A percentile compares a stretch with the other conserved stretches of the same genome.
These are phyloP conservation scores for Panagrolaimus sp. DNA, from an alignment of 1,140 invertebrate species.

Conservation along the genomic window DNA sequence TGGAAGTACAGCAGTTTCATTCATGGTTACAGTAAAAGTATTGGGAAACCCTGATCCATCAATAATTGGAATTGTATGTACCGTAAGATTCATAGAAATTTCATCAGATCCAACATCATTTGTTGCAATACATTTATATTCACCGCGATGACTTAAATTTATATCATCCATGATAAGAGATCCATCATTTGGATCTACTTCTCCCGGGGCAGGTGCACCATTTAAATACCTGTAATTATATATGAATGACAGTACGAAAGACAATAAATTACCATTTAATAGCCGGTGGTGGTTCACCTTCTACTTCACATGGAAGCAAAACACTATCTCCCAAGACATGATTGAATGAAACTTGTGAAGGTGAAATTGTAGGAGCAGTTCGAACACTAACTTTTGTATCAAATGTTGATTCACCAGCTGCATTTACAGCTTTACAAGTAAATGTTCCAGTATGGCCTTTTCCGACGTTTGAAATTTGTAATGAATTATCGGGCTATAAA, in stretches of 20 bases:
- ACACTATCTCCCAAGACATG: slow-evolving; percentile 42
- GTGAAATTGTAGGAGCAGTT: slow-evolving; percentile 34
- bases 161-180: slow-evolving; percentile 45
- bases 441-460: slow-evolving; percentile 59
- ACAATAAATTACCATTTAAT: slow-evolving; percentile 35
- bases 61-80: slow-evolving; percentile 51
- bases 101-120: slow-evolving; percentile 50
- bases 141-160: slow-evolving; percentile 38
- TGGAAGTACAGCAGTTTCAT: slow-evolving; percentile 39
- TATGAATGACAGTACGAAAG: slow-evolving; percentile 14
- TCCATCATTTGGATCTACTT: slow-evolving; percentile 41
- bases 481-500: slow-evolving; percentile 58
- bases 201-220: neutral
- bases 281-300: slow-evolving; percentile 41
- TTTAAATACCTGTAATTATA: slow-evolving; percentile 1
- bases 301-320: slow-evolving; percentile 45
- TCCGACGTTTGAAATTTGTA: slow-evolving; percentile 60
- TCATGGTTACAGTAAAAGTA: slow-evolving; percentile 29
- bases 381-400: slow-evolving; percentile 22
- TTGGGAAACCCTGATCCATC: slow-evolving; percentile 34
- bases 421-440: slow-evolving; percentile 52
- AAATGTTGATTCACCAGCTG: slow-evolving; percentile 42
- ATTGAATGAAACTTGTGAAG: slow-evolving; percentile 45
- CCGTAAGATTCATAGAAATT: slow-evolving; percentile 38
- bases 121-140: slow-evolving; percentile 46